phyloP scores from a whole-genome alignment of 2,888 invertebrate genomes.

The Drosophila nr. medialis region DNA sequence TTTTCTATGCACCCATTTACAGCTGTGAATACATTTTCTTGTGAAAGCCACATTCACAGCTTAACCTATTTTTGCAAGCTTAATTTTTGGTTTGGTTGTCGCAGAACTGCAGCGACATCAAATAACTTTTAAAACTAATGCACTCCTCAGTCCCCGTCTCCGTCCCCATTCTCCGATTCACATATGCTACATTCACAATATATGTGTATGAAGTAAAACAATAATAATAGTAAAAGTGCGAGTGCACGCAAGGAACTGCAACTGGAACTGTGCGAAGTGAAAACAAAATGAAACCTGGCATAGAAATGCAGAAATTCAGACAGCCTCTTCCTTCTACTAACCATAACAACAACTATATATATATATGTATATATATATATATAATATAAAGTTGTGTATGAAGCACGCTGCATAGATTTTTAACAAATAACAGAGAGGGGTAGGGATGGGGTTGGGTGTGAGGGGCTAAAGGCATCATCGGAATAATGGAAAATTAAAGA shows the following conservation, averaged over 20 bases:
- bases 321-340: neutral
- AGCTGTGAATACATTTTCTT: constrained; percentile 9
- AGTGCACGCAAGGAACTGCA: constrained; percentile 37
- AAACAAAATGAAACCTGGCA: constrained; percentile 28
- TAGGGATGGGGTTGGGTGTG: neutral
- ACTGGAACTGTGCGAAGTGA: constrained; percentile 12
- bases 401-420: constrained; percentile 42
- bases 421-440: constrained; percentile 19
- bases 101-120: constrained; percentile 7
- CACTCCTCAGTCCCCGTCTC: constrained; percentile 1
- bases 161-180: neutral
- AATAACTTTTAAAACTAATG: constrained; percentile 49
- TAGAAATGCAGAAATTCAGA: constrained; percentile 27
- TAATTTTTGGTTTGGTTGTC: constrained; percentile 14
- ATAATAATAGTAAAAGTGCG: constrained; percentile 31
- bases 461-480: constrained; percentile 4
- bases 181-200: constrained; percentile 12
- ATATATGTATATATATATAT: neutral
- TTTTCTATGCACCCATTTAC: neutral
- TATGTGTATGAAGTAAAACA: constrained; percentile 20
- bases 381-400: constrained; percentile 8
- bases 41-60: constrained; percentile 2
- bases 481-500: constrained; percentile 16
- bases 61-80: constrained; percentile 25
- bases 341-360: neutral